Evolutionary conservation across 2,797 vertebrate genomes (phyloP).

Genomic region (Lepidocolaptes lacrymiger): DNA sequence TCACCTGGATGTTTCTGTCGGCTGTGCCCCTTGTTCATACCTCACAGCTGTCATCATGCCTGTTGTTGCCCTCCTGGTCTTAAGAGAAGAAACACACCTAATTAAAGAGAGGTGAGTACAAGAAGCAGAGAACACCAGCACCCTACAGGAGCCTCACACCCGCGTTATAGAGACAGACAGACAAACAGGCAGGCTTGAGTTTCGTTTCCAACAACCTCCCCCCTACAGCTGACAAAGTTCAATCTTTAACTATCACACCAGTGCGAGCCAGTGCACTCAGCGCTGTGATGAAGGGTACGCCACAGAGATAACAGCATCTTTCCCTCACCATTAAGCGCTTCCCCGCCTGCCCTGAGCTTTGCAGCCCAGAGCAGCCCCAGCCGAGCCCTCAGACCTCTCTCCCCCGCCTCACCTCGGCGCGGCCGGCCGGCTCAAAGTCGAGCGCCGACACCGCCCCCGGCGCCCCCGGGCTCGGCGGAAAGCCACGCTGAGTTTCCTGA

Average conservation of each 20-base stretch:
- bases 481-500: slow-evolving; percentile 51
- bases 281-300: rapidly evolving
- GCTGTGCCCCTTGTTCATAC: slow-evolving; percentile 79
- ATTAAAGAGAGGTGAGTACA: neutral
- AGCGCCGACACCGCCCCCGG: neutral
- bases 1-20: slow-evolving; percentile 80
- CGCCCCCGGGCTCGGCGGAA: slow-evolving; percentile 1
- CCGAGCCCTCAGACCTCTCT: neutral
- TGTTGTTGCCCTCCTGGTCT: neutral
- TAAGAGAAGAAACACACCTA: neutral
- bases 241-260: rapidly evolving
- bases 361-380: rapidly evolving
- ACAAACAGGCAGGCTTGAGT: neutral
- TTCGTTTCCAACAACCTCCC: neutral
- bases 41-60: slow-evolving; percentile 83
- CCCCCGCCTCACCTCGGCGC: neutral
- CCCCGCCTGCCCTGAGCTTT: neutral
- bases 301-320: neutral
- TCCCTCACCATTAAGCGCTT: rapidly evolving
- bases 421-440: neutral
- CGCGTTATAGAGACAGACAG: rapidly evolving
- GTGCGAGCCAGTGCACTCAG: rapidly evolving
- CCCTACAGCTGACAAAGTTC: rapidly evolving
- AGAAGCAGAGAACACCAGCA: neutral
- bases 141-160: rapidly evolving